phyloP scores from a whole-genome alignment of 1,140 invertebrate species.

The Ostrea edulis region DNA sequence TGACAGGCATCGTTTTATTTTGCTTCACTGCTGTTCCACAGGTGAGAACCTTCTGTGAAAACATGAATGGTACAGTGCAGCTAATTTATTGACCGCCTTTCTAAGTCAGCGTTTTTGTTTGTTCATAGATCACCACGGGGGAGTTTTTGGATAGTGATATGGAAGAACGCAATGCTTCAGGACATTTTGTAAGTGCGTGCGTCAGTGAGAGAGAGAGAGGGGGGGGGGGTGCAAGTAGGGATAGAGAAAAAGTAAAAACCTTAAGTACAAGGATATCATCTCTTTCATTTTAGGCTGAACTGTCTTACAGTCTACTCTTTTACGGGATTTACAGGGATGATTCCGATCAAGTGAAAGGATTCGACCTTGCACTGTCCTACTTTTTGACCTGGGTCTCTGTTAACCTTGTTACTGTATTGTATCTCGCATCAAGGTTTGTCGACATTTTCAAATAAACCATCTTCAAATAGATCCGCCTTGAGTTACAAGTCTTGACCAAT shows the following conservation, averaged over 20 bases:
- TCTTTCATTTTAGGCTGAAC: slow-evolving; percentile 81
- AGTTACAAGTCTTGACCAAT: not conserved
- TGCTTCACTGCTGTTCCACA: slow-evolving; percentile 71
- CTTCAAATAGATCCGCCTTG: not conserved
- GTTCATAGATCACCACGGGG: not conserved
- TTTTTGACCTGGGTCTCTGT: slow-evolving; percentile 84
- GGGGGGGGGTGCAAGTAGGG: not conserved
- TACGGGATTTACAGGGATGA: slow-evolving; percentile 84
- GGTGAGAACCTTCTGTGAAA: slow-evolving; percentile 48
- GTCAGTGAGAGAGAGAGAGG: too few relatives aligned
- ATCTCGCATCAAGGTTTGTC: slow-evolving; percentile 84
- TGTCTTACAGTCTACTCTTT: slow-evolving; percentile 84
- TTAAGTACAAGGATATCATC: not conserved
- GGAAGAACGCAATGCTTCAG: not conserved
- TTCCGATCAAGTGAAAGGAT: slow-evolving; percentile 80
- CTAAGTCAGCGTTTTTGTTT: not conserved
- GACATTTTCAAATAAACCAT: not conserved
- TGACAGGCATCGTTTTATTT: slow-evolving; percentile 61
- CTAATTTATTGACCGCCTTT: not conserved
- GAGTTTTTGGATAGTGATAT: not conserved
- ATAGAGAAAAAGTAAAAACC: too few relatives aligned
- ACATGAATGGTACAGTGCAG: not conserved
- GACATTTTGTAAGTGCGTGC: not conserved
- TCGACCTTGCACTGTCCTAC: slow-evolving; percentile 86
- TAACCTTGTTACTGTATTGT: slow-evolving; percentile 83